Conservation (phyloP, 2,888 invertebrate species). For the Danaus chrysippus region DNA sequence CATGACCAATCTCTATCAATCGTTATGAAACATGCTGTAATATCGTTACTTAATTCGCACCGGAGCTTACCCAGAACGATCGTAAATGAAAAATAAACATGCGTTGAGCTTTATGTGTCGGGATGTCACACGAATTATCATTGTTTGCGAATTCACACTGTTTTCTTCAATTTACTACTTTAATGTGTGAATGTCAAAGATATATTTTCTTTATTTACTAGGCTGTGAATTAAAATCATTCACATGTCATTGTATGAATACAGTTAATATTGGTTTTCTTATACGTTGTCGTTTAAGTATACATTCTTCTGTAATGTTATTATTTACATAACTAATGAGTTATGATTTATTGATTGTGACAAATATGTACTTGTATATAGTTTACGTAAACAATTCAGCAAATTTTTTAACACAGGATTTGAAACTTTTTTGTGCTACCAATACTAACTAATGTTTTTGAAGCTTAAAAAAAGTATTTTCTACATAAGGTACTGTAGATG, state of each 20-base stretch:
- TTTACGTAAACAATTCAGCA: too few species aligned
- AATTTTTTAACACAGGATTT: too few species aligned
- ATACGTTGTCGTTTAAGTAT: too few species aligned
- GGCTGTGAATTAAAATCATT: not conserved
- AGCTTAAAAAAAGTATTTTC: too few species aligned
- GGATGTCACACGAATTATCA: slow-evolving; percentile 64
- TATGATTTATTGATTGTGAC: too few species aligned
- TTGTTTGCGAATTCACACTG: slow-evolving; percentile 48
- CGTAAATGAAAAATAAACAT: slow-evolving; percentile 78
- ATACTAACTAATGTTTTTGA: too few species aligned
- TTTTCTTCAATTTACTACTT: slow-evolving; percentile 40
- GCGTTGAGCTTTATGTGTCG: slow-evolving; percentile 60
- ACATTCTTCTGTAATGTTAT: too few species aligned
- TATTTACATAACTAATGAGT: too few species aligned
- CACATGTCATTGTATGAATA: not conserved
- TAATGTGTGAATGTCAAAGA: slow-evolving; percentile 30
- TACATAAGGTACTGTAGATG: too few species aligned
- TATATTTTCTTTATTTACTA: slow-evolving; percentile 5
- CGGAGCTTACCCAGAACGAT: slow-evolving; percentile 49
- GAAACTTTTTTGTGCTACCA: too few species aligned
- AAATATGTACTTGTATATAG: too few species aligned
- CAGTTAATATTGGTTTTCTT: not conserved
- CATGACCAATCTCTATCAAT: slow-evolving; percentile 34
- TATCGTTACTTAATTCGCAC: slow-evolving; percentile 41
- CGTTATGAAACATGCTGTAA: not conserved